Base-by-base conservation (phyloP, 1,140 invertebrate genomes). In the Caenorhabditis briggsae region DNA sequence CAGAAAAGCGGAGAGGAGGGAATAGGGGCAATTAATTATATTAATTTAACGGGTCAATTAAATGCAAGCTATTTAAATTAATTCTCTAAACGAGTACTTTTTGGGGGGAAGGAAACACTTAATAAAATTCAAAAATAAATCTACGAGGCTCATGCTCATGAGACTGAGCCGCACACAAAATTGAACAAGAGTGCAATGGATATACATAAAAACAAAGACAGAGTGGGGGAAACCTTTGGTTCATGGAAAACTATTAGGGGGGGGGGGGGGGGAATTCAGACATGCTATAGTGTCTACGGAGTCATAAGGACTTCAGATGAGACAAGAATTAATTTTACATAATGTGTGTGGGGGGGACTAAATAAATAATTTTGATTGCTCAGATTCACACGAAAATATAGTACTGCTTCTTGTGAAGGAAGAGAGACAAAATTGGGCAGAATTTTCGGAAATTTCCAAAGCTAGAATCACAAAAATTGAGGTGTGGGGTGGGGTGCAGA, bases 261-360 rank as follows among this genome's bases (percentile, higher is more conserved):
- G 14, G 18, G 20, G 5, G n/a, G n/a, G 20, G 50, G n/a, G 14
- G 18, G 20, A 12, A 50, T 53, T 78, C 5, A 78, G 8, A 70
- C 64, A 70, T 70, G 64, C 43, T 70, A 46, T 25, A n/a, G 12
- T 43, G 6, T 78, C 9, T 50, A 8, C 46, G 18, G 23, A 46
- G 9, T 8, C 5, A 5, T 5, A 12, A 46, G 70, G 18, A 25
- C 11, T 25, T 7, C 11, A 11, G 23, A 78, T 78, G 53, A 78
- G 53, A 78, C 70, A 78, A 25, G 70, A 78, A 78, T 12, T 5
- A 16, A 78, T 78, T 23, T 78, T 78, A 78, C 70, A 78, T 78
- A 50, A n/a, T 78, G 46, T 53, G 46, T 23, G n/a, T n/a, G n/a
- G 70, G 20, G 20, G 33, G 53, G 9, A 11, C 16, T 70, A 8